Percentiles rank a stretch among this genome's conserved stretches.
Conservation (phyloP, 1,140 invertebrate genomes). For the Zaprionus ghesquierei region DNA sequence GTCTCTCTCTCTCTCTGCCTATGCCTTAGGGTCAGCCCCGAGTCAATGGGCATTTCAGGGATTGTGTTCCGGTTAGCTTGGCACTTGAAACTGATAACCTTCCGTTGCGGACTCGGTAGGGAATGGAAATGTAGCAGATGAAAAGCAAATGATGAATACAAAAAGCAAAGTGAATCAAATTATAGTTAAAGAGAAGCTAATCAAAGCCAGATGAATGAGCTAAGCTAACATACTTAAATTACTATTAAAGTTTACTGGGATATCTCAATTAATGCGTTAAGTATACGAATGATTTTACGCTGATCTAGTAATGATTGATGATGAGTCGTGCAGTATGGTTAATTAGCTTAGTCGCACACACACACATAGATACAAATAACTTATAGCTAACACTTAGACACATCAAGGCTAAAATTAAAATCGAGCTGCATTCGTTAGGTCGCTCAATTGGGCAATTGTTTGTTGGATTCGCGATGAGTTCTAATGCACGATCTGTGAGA, state of each 20-base stretch:
- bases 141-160: not conserved
- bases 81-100: slow-evolving; percentile 17
- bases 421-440: not conserved
- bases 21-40: not conserved
- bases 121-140: not conserved
- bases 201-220: not conserved
- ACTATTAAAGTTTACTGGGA: not conserved
- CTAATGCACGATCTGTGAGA: slow-evolving; percentile 16
- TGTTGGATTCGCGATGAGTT: slow-evolving; percentile 7
- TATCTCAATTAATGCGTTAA: not conserved
- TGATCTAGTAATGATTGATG: not conserved
- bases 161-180: not conserved
- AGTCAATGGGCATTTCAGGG: slow-evolving; percentile 13
- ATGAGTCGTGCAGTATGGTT: not conserved
- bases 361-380: not conserved
- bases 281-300: no score
- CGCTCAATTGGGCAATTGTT: not conserved
- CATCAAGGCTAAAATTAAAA: slow-evolving; percentile 1
- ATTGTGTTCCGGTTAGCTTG: slow-evolving; percentile 13
- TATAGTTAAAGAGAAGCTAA: not conserved
- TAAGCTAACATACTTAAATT: not conserved
- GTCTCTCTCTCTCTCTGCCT: not conserved
- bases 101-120: not conserved
- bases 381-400: slow-evolving; percentile 9
- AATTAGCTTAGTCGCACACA: not conserved